These are phyloP conservation scores for Alouatta palliata DNA, from an alignment of 2,113 vertebrate genomes.

Conservation along the genomic window DNA sequence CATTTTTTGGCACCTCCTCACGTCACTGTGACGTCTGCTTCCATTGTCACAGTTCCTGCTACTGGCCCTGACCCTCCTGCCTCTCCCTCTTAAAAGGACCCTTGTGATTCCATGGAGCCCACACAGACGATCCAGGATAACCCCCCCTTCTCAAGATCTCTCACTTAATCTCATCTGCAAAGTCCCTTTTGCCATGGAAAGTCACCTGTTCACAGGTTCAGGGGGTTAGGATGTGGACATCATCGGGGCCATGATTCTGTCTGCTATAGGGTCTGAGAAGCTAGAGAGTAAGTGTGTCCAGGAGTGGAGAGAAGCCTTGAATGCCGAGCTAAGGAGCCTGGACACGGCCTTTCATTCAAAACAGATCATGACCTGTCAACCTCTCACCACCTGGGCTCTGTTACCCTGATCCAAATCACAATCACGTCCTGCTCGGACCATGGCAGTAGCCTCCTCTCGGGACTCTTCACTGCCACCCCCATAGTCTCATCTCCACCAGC, in stretches of 20 bases:
- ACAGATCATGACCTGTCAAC: neutral
- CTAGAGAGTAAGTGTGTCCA: neutral
- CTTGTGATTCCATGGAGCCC: neutral
- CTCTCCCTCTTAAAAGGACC: neutral
- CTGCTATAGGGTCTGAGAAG: neutral
- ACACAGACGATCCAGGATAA: neutral
- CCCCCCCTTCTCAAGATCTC: neutral
- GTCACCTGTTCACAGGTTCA: rapidly evolving
- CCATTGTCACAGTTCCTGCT: neutral
- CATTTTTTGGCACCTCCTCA: neutral
- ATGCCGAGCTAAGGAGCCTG: neutral
- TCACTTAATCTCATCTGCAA: neutral
- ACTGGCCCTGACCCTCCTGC: neutral
- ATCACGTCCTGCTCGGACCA: neutral
- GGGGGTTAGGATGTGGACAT: too few relatives aligned
- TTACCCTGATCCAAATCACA: neutral
- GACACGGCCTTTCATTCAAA: neutral
- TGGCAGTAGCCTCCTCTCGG: neutral
- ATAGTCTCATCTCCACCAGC: neutral
- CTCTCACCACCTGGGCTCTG: neutral
- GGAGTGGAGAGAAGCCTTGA: rapidly evolving
- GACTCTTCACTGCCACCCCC: too few relatives aligned
- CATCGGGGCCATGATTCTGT: too few relatives aligned
- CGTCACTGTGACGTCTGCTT: neutral
- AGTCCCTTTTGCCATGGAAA: neutral